These are phyloP conservation scores for Trachymyrmex cornetzi DNA, from an alignment of 1,140 invertebrate genomes.

Conservation along the genomic window DNA sequence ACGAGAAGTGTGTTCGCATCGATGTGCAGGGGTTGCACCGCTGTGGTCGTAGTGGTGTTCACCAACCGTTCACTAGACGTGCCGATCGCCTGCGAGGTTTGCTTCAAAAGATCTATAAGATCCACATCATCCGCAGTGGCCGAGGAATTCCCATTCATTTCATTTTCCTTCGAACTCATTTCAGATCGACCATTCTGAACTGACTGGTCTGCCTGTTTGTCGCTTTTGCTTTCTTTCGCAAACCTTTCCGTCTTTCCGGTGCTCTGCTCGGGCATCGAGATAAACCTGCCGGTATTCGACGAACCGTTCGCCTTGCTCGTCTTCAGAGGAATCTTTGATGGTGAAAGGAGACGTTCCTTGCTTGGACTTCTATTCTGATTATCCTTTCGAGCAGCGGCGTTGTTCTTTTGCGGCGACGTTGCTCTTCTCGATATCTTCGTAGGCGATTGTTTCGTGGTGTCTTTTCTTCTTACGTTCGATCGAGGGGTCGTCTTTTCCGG, in stretches of 20 bases:
- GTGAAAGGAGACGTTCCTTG: conserved; percentile 74
- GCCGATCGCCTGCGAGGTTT: conserved; percentile 78
- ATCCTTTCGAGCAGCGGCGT: neutral
- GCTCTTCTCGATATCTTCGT: conserved; percentile 46
- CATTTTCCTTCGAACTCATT: conserved; percentile 29
- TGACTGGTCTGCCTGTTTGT: conserved; percentile 14
- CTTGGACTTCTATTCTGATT: conserved; percentile 31
- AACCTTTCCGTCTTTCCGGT: neutral
- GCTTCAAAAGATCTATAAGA: conserved; percentile 80
- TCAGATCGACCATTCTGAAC: conserved; percentile 21
- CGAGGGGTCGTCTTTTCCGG: conserved; percentile 60
- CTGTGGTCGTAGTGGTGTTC: conserved; percentile 83
- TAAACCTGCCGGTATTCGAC: conserved; percentile 65
- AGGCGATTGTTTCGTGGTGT: conserved; percentile 24
- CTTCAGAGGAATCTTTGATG: conserved; percentile 81
- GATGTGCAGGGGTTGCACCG: conserved; percentile 83
- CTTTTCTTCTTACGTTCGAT: conserved; percentile 12
- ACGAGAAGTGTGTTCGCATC: conserved; percentile 67
- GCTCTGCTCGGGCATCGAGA: conserved; percentile 34
- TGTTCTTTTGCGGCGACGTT: conserved; percentile 52
- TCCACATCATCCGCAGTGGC: conserved; percentile 60
- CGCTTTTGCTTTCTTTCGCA: conserved; percentile 20
- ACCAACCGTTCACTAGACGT: conserved; percentile 82
- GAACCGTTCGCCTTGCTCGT: conserved; percentile 30
- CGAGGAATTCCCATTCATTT: conserved; percentile 1